phyloP scores from a whole-genome alignment of 2,888 invertebrate species.

The Lordiphosa andalusiaca region DNA sequence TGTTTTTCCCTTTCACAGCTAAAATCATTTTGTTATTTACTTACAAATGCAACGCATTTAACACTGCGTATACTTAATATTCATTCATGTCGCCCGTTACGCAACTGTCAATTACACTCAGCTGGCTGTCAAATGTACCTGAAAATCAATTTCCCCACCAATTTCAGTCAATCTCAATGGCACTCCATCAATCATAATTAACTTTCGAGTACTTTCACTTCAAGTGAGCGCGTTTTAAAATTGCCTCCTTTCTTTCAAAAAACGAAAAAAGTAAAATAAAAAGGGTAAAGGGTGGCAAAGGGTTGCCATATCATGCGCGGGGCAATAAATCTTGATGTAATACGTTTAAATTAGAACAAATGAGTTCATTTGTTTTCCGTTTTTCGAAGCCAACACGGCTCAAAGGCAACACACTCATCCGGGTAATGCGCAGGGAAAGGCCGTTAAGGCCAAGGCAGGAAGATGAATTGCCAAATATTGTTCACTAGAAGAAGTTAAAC shows the following conservation, averaged over 20 bases:
- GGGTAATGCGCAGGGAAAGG: slow-evolving; percentile 13
- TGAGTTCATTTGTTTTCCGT: slow-evolving; percentile 56
- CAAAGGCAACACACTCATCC: slow-evolving; percentile 16
- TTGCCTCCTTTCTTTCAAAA: slow-evolving; percentile 23
- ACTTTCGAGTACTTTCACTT: slow-evolving; percentile 51
- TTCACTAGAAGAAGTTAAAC: too few species aligned
- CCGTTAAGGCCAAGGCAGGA: background rate
- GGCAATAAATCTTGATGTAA: slow-evolving; percentile 64
- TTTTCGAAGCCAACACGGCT: slow-evolving; percentile 17
- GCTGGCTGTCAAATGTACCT: slow-evolving; percentile 33
- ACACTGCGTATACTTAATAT: slow-evolving; percentile 47
- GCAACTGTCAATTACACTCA: slow-evolving; percentile 41
- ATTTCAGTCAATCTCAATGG: slow-evolving; percentile 45
- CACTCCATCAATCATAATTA: slow-evolving; percentile 69
- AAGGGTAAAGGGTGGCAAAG: slow-evolving; percentile 48
- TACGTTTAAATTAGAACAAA: slow-evolving; percentile 68
- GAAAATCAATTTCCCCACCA: slow-evolving; percentile 54
- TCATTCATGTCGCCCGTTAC: slow-evolving; percentile 22
- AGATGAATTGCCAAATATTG: background rate
- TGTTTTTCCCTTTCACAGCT: too few species aligned
- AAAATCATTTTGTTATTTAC: slow-evolving; percentile 33
- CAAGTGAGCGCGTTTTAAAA: slow-evolving; percentile 39
- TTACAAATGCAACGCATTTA: slow-evolving; percentile 10
- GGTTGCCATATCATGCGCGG: slow-evolving; percentile 53
- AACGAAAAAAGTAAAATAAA: slow-evolving; percentile 18